Evolutionary conservation across 2,113 vertebrate species (phyloP).

Genomic region (Dasypus novemcinctus): DNA sequence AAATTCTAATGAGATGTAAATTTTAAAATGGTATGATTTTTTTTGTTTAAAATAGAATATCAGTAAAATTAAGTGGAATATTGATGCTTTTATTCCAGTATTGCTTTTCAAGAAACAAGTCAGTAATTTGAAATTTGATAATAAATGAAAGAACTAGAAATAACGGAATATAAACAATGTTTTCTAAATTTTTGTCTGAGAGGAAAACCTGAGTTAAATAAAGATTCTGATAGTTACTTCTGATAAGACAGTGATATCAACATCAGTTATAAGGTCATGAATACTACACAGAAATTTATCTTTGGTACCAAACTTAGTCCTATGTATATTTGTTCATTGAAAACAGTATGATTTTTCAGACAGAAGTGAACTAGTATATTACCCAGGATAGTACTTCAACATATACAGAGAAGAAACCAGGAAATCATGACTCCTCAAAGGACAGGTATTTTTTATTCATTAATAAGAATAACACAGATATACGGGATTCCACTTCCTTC

Average conservation of each 20-base stretch:
- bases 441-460: too few relatives aligned
- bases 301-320: too few relatives aligned
- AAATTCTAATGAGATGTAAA: neutral
- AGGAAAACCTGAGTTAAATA: neutral
- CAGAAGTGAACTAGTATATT: too few relatives aligned
- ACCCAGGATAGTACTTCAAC: too few relatives aligned
- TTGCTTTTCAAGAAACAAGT: neutral
- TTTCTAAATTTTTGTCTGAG: neutral
- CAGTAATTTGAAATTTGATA: neutral
- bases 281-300: neutral
- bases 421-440: too few relatives aligned
- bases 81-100: neutral
- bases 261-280: neutral
- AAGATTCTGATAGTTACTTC: neutral
- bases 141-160: neutral
- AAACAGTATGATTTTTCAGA: too few relatives aligned
- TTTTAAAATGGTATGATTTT: neutral
- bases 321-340: too few relatives aligned
- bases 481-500: too few relatives aligned
- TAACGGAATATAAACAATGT: neutral
- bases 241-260: neutral
- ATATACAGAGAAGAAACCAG: too few relatives aligned
- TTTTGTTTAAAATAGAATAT: neutral
- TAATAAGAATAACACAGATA: too few relatives aligned
- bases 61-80: neutral